Evolutionary conservation across 2,888 invertebrate species (phyloP), one percentile per base, ranked within the genome.

Genomic region (Unio pictorum): DNA sequence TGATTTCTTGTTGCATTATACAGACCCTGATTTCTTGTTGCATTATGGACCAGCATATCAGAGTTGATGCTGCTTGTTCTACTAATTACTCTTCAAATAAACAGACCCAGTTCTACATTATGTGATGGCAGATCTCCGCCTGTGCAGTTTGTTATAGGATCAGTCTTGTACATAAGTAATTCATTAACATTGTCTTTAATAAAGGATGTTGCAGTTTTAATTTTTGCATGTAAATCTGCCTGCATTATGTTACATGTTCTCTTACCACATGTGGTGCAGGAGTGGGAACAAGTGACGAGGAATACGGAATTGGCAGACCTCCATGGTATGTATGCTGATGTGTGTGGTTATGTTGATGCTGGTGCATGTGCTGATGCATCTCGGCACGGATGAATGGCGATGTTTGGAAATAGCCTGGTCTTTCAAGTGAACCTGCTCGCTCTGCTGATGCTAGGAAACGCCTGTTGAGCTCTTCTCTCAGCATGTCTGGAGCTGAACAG

Each of bases 381-480:
- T 83, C 81, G 26, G 77, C 77, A 4, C 80, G 75, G 61, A 82
- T 72, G 68, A 75, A 82, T 15, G 83, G 78, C 0, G 45, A 11
- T 45, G 11, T 15, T 45, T 3, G 71, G 73, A 23, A 61, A 55
- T 7, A 62, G 58, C 67, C 55, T 66, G 34, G 61, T 67, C 45
- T 45, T 11, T 45, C 45, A 7, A 78, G 67, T 54, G 78, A 61
- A 11, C 74, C 55, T 1, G 77, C 66, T n/a, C 82, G 67, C 58
- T 81, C 80, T 56, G 81, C 80, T 68, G 84, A 75, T 8, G 83
- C 84, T 61, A 86, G 69, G 60, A 86, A 80, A 55, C 86, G 75
- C 66, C 85, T 80, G 74, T 84, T 86, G 67, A 86, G 74, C 72
- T 86, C 86, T 67, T 84, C 84, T 61, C 84, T 81, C 59, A 86